Evolutionary conservation across 2,113 vertebrate genomes (phyloP), one percentile per base, ranked within the genome.

Genomic region (Vimba vimba): DNA sequence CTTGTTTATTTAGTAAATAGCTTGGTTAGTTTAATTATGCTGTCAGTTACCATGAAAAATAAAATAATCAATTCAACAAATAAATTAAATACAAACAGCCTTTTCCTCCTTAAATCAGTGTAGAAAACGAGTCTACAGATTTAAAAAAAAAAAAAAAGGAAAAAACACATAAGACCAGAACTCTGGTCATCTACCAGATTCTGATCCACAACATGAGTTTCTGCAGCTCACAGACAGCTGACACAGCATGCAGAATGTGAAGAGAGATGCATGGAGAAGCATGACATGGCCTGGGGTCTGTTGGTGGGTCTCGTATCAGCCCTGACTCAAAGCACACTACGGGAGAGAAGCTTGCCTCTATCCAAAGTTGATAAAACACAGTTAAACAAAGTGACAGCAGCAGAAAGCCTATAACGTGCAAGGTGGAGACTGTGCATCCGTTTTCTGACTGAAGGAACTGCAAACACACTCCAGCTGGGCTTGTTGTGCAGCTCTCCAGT

Each of bases 401-500:
- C 64, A 71, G 60, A 64, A 64, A 68, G 66, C 2, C 25, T 85
- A n/a, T 60, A 81, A 47, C 2, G 27, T 71, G 19, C 10, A 47
- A 57, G 64, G 21, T 55, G 64, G 23, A 69, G 52, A 71, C 19
- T 7, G 17, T 50, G 57, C 10, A n/a, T 50, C 55, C 10, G 39
- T 66, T 62, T 82, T 33, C 55, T 76, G 50, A 64, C 55, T 82
- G 66, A 80, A 74, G 43, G 13, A 69, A 74, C 82, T 15, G 64
- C 55, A 4, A 23, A 25, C 5, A 27, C 23, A 66, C 4, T 19
- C 60, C 6, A 19, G 17, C 23, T 36, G 12, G 7, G 77, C 17
- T 79, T 45, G 19, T 39, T 39, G 47, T 21, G 12, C 43, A 88
- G 87, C 79, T 71, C 47, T 82, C 62, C 79, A 82, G 79, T 85